Base-by-base conservation (phyloP, 2,113 vertebrate species). In the Clarias batrachus region DNA sequence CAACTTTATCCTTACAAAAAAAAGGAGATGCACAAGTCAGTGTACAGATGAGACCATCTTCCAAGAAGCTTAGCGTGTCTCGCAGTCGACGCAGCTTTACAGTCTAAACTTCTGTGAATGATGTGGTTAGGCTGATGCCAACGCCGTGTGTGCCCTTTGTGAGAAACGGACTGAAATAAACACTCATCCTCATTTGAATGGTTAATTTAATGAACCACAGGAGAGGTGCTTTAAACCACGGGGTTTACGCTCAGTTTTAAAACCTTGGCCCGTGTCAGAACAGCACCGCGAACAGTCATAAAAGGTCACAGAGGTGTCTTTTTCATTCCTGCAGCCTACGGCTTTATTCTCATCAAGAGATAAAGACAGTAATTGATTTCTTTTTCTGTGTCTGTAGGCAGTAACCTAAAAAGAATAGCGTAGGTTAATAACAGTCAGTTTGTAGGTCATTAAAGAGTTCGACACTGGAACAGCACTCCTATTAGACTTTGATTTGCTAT, bases 401-500 rank as follows among this genome's bases (percentile, higher is more conserved):
- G 73, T 94, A 95, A 95, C 94, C 95, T 95, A 95, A 94, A 95
- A 79, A 96, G 94, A 92, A 93, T 92, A 91, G 91, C 92, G 93
- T 94, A 94, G 93, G 95, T 94, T 96, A 96, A 95, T 95, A 93
- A 95, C 90, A 94, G 93, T 92, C 92, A 93, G 93, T 94, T 95
- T 94, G 95, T 95, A 95, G 94, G 93, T 91, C 91, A 92, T 92
- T 91, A 94, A 87, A 92, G 91, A 80, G 89, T 93, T 92, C 94
- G 93, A 93, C 93, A 94, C 92, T 91, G 88, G 93, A 93, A 93
- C 74, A 76, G 81, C 62, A 33, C 86, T 82, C 71, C 30, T 82
- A 76, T 82, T 87, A 77, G 19, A 85, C 70, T 84, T 84, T 59
- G 85, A 83, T 87, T 74, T 82, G 30, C 23, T 85, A 56, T 82